Base-by-base conservation (phyloP, 2,797 vertebrate genomes). In the Rallus crepitans region DNA sequence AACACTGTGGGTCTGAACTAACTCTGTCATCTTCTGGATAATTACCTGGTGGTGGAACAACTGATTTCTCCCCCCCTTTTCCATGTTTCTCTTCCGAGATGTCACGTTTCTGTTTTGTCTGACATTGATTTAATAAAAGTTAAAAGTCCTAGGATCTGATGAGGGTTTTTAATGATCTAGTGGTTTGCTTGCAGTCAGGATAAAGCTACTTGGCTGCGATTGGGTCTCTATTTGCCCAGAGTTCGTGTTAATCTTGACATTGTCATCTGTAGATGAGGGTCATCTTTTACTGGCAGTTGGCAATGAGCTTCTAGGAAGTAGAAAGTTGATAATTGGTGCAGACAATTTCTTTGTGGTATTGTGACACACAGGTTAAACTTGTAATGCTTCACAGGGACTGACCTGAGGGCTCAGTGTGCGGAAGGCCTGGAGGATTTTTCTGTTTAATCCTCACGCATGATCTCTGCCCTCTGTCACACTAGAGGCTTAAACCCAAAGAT, bases 41-140 rank as follows among this genome's bases (percentile, higher is more conserved):
- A 97, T 98, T 57, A 96, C 69, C 93, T 96, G 98, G 98, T 98
- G 98, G 93, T 97, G 98, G 98, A 95, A 94, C 69, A 93, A 84
- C 60, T 97, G 95, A 97, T 98, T 97, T 76, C 59, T 93, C 87
- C 79, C 18, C 60, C 80, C 70, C 11, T 28, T 28, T 15, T 19
- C 28, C 83, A 83, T 50, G 0, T 87, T 97, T 96, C 79, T 92
- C 60, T 86, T 72, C 27, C 1, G 5, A 89, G 57, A 33, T 37
- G 14, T 31, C n/a, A 48, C 52, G 48, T 78, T 82, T 72, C 86
- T 39, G 56, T 91, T 91, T 89, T 75, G 52, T 98, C 98, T 98
- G 98, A 98, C 97, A 97, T 98, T 98, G 98, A 98, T 98, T 97
- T 98, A 97, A 98, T 98, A 98, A 96, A 98, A 98, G 97, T 93